Evolutionary conservation across 2,113 vertebrate species (phyloP).

Genomic region (Thoracochromis brauschi): DNA sequence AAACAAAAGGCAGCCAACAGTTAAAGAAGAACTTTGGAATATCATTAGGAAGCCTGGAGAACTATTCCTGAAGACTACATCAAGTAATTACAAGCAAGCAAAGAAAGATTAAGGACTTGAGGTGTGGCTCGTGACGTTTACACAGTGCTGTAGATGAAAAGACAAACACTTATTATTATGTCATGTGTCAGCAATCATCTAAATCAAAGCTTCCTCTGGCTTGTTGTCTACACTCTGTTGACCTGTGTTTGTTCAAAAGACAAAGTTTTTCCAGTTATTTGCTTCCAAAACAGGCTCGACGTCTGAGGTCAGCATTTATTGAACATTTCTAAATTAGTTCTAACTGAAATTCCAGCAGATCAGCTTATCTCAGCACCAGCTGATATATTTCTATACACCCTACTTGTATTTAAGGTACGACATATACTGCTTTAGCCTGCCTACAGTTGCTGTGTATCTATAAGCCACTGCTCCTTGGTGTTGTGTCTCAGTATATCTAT

Average conservation of each 20-base stretch:
- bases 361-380: rapidly evolving
- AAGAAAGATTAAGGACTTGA: neutral
- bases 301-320: neutral
- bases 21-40: neutral
- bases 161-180: neutral
- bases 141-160: neutral
- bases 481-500: rapidly evolving
- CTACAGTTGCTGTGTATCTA: neutral
- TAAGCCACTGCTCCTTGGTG: neutral
- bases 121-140: neutral
- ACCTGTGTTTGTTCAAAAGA: neutral
- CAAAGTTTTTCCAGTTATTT: neutral
- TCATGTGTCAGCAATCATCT: neutral
- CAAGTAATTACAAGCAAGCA: neutral
- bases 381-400: neutral
- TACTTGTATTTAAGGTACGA: rapidly evolving
- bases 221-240: neutral
- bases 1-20: neutral
- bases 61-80: neutral
- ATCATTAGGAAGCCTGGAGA: neutral
- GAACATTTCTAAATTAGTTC: rapidly evolving
- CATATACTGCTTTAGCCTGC: neutral
- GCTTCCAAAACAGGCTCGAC: neutral
- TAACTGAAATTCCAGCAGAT: neutral
- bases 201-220: neutral